phyloP scores from a whole-genome alignment of 2,797 vertebrate species.

The Merluccius polli region DNA sequence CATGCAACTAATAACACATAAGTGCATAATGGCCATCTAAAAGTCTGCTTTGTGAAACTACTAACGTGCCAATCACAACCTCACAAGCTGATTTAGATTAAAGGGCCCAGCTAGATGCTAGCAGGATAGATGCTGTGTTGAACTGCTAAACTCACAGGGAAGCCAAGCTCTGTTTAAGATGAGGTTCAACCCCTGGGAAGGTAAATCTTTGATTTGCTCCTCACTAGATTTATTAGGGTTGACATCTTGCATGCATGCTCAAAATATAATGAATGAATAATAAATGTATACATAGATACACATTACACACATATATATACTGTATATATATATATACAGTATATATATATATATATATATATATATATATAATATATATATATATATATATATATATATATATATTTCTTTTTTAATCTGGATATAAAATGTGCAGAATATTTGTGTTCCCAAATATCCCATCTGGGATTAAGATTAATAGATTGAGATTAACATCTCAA shows the following conservation, averaged over 20 bases:
- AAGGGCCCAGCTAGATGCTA: not conserved
- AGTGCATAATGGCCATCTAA: not conserved
- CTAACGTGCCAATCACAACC: not conserved
- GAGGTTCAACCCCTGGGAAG: not conserved
- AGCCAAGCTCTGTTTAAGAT: not conserved
- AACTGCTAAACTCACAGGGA: not conserved
- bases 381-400: not conserved
- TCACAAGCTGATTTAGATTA: not conserved
- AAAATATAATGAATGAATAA: not conserved
- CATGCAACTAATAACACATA: too few species aligned
- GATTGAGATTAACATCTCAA: too few species aligned
- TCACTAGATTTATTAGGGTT: not conserved
- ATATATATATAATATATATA: not conserved
- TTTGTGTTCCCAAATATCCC: not conserved
- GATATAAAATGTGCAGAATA: too few species aligned
- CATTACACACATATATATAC: not conserved
- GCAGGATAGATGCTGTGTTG: not conserved
- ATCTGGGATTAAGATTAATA: not conserved
- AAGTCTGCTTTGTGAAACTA: not conserved
- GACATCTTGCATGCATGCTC: not conserved
- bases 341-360: not conserved
- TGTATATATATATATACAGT: not conserved
- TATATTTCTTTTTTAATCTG: too few species aligned
- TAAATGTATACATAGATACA: not conserved
- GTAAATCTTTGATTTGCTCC: not conserved